phyloP scores from a whole-genome alignment of 2,113 vertebrate genomes.

The Phoxinus phoxinus region DNA sequence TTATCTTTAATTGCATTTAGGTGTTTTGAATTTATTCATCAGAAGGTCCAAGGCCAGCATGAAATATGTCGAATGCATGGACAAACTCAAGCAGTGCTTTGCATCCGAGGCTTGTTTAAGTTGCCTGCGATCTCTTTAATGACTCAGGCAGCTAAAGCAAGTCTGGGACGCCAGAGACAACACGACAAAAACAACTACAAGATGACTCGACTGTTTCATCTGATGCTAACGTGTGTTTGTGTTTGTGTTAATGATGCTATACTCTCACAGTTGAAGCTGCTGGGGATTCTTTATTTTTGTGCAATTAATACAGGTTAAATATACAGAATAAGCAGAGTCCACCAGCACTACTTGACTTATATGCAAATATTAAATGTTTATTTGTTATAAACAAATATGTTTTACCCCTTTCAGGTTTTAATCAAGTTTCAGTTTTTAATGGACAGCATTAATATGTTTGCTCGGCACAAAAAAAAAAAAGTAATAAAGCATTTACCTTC shows the following conservation, averaged over 20 bases:
- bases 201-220: neutral
- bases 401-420: neutral
- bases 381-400: neutral
- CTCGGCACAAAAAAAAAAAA: neutral
- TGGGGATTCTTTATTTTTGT: neutral
- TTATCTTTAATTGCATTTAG: neutral
- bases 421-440: neutral
- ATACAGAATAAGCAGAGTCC: neutral
- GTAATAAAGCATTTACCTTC: neutral
- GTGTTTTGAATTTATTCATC: neutral
- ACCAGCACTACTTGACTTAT: neutral
- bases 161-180: constrained; percentile 81
- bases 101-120: constrained; percentile 90
- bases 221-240: neutral
- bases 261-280: neutral
- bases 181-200: neutral
- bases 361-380: too few species aligned
- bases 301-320: neutral
- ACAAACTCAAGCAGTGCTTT: constrained; percentile 52
- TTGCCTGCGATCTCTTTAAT: constrained; percentile 85
- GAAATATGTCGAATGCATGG: neutral
- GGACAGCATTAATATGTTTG: neutral
- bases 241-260: neutral
- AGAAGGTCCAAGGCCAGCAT: neutral
- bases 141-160: constrained; percentile 98